Conservation (phyloP, 2,888 invertebrate genomes). For the Brachyptera putata region DNA sequence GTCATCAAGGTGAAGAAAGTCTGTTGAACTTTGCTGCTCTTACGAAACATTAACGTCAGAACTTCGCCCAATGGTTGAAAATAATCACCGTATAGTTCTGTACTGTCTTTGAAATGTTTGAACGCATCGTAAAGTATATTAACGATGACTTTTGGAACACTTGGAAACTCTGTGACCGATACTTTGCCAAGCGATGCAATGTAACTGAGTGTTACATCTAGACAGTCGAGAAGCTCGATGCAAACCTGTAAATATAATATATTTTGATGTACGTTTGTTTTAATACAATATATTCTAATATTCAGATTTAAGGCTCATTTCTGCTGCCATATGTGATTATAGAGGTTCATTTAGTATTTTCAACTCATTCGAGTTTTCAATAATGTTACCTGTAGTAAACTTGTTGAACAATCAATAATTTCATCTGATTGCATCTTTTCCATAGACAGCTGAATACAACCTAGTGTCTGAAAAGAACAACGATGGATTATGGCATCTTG, state of each 20-base stretch:
- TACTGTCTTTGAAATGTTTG: slow-evolving; percentile 52
- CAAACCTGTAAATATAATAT: slow-evolving; percentile 7
- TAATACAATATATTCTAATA: too few relatives aligned
- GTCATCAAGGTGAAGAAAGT: slow-evolving; percentile 47
- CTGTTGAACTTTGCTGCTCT: slow-evolving; percentile 48
- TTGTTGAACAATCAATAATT: too few relatives aligned
- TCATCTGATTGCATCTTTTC: too few relatives aligned
- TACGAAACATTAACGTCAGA: slow-evolving; percentile 47
- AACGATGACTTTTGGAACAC: slow-evolving; percentile 39
- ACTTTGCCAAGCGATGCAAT: slow-evolving; percentile 7
- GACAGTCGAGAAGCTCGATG: slow-evolving; percentile 22
- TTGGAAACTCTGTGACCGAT: slow-evolving; percentile 7
- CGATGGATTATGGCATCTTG: too few relatives aligned
- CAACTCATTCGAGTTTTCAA: too few relatives aligned
- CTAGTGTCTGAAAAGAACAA: too few relatives aligned
- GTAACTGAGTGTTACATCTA: slow-evolving; percentile 8
- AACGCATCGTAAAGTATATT: slow-evolving; percentile 47
- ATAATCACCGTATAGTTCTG: slow-evolving; percentile 43
- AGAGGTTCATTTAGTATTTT: too few relatives aligned
- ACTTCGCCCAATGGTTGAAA: slow-evolving; percentile 43
- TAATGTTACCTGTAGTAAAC: too few relatives aligned
- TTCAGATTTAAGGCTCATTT: too few relatives aligned
- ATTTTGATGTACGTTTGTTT: not conserved
- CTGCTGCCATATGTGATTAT: too few relatives aligned
- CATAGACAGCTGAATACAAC: too few relatives aligned